A percentile compares a stretch with the other conserved stretches of the same genome.
These are phyloP conservation scores for Poeciliopsis presidionis DNA, from an alignment of 2,797 vertebrate species.

Conservation along the genomic window DNA sequence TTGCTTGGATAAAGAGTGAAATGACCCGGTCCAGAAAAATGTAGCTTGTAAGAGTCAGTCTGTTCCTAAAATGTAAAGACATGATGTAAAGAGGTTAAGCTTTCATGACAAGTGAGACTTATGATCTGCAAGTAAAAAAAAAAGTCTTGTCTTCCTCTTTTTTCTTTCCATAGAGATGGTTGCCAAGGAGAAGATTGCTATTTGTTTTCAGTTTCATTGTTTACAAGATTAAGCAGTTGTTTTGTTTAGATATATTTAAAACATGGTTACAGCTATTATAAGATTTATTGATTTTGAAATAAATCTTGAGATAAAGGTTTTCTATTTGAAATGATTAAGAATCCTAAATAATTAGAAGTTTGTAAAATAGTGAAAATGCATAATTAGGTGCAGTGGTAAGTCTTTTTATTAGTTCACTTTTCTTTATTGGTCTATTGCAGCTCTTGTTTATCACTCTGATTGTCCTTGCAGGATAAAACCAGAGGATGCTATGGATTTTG, in stretches of 20 bases:
- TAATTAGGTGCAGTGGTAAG: neutral
- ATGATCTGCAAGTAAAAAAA: neutral
- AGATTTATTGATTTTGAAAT: neutral
- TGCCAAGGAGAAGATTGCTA: neutral
- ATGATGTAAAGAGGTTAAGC: neutral
- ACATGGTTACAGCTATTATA: neutral
- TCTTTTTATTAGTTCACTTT: neutral
- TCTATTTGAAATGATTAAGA: neutral
- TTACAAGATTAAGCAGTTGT: neutral
- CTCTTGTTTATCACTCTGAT: neutral
- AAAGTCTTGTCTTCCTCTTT: neutral
- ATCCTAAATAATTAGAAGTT: neutral
- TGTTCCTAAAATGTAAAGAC: neutral
- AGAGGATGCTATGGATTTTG: constrained; percentile 98
- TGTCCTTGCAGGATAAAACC: constrained; percentile 89
- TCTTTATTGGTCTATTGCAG: neutral
- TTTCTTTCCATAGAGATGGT: neutral
- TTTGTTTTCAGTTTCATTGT: constrained; percentile 7
- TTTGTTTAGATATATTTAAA: neutral
- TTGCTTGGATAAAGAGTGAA: neutral
- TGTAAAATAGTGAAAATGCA: neutral
- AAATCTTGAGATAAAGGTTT: neutral
- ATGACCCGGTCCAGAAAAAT: neutral
- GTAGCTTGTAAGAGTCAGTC: neutral
- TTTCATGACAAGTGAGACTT: neutral